These are phyloP conservation scores for Nineta flava DNA, from an alignment of 2,888 invertebrate genomes.

Conservation along the genomic window DNA sequence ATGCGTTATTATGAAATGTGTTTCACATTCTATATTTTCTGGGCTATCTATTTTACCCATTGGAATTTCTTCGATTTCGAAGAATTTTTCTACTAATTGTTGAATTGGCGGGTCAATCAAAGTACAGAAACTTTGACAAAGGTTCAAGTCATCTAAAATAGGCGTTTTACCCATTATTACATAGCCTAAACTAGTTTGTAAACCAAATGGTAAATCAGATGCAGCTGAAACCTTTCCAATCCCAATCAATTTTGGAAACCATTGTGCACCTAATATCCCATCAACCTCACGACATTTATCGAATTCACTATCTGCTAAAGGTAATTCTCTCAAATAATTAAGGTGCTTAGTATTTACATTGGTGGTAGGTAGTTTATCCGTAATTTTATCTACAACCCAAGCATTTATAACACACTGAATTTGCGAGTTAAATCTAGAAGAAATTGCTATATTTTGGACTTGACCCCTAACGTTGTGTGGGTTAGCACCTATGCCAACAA, in stretches of 20 bases:
- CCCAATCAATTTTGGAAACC: neutral
- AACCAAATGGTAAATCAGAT: neutral
- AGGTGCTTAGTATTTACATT: neutral
- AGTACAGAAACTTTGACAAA: neutral
- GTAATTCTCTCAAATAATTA: neutral
- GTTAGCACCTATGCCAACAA: neutral
- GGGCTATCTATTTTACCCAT: neutral
- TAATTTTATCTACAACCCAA: neutral
- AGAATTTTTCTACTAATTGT: constrained; percentile 10
- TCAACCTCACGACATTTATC: neutral
- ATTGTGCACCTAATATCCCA: neutral
- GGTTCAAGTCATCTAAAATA: neutral
- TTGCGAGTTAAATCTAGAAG: neutral
- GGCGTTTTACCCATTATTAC: neutral
- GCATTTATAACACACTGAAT: neutral
- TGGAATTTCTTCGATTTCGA: constrained; percentile 11
- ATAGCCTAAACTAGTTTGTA: neutral
- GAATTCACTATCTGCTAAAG: neutral
- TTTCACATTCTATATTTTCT: constrained; percentile 10
- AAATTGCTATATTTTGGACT: neutral
- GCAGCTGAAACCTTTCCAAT: neutral
- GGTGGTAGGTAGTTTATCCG: too few species aligned
- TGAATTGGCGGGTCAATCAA: neutral
- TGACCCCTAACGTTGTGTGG: neutral
- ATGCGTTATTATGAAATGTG: constrained; percentile 8